Evolutionary conservation across 2,113 vertebrate species (phyloP), one percentile per base, ranked within the genome.

Genomic region (Suncus etruscus): DNA sequence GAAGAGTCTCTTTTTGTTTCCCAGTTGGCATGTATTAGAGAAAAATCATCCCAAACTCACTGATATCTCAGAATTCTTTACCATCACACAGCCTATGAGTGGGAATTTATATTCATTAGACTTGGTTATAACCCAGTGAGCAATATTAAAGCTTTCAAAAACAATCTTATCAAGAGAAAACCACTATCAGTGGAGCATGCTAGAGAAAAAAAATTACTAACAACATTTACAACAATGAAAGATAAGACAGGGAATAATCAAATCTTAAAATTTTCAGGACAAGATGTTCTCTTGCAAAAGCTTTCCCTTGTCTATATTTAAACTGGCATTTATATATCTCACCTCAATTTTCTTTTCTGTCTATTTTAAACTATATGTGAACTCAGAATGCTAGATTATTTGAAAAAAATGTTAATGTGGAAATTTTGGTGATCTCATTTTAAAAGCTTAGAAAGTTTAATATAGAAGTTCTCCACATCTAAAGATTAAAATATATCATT

Each of bases 341-440:
- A 79, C 4, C 45, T 88, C 18, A 73, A 61, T 92, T 85, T 86
- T 81, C 32, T 47, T 90, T 84, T 29, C 39, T 22, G 27, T 86
- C 74, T 94, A 86, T 91, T 94, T 95, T 87, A 87, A 88, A 58
- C 3, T 11, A 54, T 24, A 90, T 84, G 51, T 89, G 10, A 18
- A 78, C 63, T 89, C 32, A 92, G 48, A 94, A 87, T 70, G 22
- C 25, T 83, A 72, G 25, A 83, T 90, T 58, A 77, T 95, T 74
- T 94, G 47, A 39, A 89, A 81, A 79, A 77, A 80, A 9, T 85
- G 54, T 94, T 93, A 86, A 84, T 79, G 81, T 94, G 90, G 84
- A 92, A 91, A 94, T 83, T 92, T 87, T 32, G 39, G 58, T 95
- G 87, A 91, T 95, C 86, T 93, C 89, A 92, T 83, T 31, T 91